Evolutionary conservation across 2,797 vertebrate species (phyloP).

Genomic region (Centropyge bicolor): DNA sequence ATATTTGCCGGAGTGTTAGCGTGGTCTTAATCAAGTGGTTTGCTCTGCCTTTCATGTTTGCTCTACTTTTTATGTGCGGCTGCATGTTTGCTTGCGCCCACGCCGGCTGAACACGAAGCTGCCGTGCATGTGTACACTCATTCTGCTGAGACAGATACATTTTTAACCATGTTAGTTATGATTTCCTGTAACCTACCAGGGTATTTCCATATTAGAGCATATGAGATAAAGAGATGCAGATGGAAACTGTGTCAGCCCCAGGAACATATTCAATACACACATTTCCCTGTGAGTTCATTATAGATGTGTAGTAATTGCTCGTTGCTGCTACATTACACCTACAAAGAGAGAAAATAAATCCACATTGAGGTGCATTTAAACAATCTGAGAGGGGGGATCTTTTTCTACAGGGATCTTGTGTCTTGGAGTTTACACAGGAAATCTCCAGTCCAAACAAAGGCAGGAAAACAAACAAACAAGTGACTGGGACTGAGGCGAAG

Average conservation of each 20-base stretch:
- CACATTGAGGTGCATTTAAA: constrained; percentile 33
- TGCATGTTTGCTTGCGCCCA: constrained; percentile 47
- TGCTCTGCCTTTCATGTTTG: constrained; percentile 59
- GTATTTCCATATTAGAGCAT: constrained; percentile 26
- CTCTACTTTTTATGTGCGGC: constrained; percentile 52
- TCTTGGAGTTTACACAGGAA: constrained; percentile 76
- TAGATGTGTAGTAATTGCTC: constrained; percentile 34
- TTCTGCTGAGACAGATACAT: constrained; percentile 40
- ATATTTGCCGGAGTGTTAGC: constrained; percentile 58
- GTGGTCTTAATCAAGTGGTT: constrained; percentile 56
- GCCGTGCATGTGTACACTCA: constrained; percentile 28
- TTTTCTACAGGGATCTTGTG: constrained; percentile 57
- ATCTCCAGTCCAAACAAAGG: constrained; percentile 81
- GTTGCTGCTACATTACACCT: constrained; percentile 33
- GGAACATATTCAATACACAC: constrained; percentile 19
- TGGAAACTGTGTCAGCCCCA: neutral
- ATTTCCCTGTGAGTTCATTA: constrained; percentile 14
- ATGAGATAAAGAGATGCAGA: constrained; percentile 11
- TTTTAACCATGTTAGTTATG: constrained; percentile 24
- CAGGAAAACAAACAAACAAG: constrained; percentile 83
- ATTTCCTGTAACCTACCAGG: constrained; percentile 19
- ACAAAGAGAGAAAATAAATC: constrained; percentile 56
- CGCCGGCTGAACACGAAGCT: constrained; percentile 28
- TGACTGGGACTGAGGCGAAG: constrained; percentile 50
- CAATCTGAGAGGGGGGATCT: constrained; percentile 34